Conservation (phyloP, 2,113 vertebrate species). For the Ellobius talpinus region DNA sequence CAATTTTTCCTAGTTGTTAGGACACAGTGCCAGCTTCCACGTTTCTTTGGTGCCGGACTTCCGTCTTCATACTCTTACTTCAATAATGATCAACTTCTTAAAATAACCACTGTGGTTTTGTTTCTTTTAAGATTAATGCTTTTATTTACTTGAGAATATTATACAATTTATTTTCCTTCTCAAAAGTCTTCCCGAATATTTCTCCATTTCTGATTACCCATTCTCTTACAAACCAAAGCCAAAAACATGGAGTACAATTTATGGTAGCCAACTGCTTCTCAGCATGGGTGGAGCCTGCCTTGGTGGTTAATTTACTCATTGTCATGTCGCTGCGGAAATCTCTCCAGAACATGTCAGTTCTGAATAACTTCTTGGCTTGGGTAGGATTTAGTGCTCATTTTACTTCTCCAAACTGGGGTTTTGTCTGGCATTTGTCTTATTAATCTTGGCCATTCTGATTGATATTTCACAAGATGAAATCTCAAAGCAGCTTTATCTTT, state of each 20-base stretch:
- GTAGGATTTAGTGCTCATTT: not conserved
- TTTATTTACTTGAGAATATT: not conserved
- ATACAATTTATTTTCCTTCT: not conserved
- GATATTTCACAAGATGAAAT: not conserved
- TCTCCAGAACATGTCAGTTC: not conserved
- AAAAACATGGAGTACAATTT: not conserved
- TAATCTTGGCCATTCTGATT: not conserved
- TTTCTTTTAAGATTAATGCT: not conserved
- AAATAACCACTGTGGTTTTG: conserved; percentile 56
- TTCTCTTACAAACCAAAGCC: not conserved
- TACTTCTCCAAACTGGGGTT: not conserved
- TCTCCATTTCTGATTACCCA: not conserved
- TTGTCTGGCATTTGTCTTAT: not conserved
- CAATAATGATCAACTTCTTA: not conserved
- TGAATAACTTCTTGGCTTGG: not conserved
- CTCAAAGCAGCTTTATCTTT: not conserved
- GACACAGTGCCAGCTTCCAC: not conserved
- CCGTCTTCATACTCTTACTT: not conserved
- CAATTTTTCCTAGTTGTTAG: not conserved
- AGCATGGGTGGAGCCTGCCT: not conserved
- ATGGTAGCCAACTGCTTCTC: not conserved
- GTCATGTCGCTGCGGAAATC: not conserved
- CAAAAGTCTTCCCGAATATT: not conserved
- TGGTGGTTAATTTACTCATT: not conserved
- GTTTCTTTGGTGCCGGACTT: not conserved